Evolutionary conservation across 2,113 vertebrate genomes (phyloP), one percentile per base, ranked within the genome.

Genomic region (Salvelinus alpinus): DNA sequence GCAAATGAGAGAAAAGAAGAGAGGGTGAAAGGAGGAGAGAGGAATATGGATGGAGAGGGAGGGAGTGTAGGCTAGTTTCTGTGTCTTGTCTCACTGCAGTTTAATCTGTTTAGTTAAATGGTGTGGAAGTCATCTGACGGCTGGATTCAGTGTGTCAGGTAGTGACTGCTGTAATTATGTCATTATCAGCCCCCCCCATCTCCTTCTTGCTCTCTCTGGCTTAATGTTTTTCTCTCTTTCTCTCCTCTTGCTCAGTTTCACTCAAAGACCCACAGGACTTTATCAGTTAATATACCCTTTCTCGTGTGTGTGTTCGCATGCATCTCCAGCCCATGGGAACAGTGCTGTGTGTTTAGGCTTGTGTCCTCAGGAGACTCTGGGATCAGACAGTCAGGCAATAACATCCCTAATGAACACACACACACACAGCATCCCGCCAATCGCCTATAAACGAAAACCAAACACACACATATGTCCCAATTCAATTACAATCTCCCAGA

Each of bases 101-200:
- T 89, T 88, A 86, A 87, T 90, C 88, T 92, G 89, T 94, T 93
- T 91, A 90, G 90, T 94, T 92, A 93, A 93, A 94, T 93, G 88
- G 93, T 86, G 90, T 93, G 88, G 91, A 92, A 92, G 85, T 92
- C 92, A 90, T 92, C 91, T 93, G 91, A 92, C 86, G 86, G 88
- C 90, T 91, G 88, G 90, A 91, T 92, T 92, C 89, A 91, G 87
- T 86, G 87, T 91, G 92, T 92, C 91, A 88, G 89, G 90, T 93
- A 94, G 93, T 89, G 90, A 85, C 91, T 93, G 91, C 85, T 92
- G 81, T 92, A 93, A 93, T 93, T 93, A 93, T 91, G 91, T 91
- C 86, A 88, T 44, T 76, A 79, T 72, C 68, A 44, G 80, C 73
- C 76, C 87, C 73, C 87, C 86, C 83, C 86, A 88, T 89, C 85